Percentiles rank a stretch among this genome's conserved stretches.
phyloP scores from a whole-genome alignment of 2,888 invertebrate genomes.

The Zygothrica quintamaculata region DNA sequence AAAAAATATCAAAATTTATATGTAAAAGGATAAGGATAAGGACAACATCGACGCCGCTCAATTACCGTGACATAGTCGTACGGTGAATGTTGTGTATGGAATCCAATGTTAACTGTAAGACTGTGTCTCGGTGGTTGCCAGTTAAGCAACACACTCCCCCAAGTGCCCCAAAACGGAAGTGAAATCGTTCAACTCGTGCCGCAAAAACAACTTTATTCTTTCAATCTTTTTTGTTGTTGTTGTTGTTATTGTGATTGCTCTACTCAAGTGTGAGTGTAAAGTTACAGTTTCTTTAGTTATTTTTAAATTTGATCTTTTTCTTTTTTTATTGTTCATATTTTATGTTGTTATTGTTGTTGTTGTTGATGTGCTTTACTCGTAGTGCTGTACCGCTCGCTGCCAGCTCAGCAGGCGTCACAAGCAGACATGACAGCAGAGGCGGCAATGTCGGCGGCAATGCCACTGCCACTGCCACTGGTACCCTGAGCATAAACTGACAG shows the following conservation, averaged over 20 bases:
- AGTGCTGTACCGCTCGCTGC: slow-evolving; percentile 33
- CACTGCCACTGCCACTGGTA: slow-evolving; percentile 21
- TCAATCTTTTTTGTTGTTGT: slow-evolving; percentile 34
- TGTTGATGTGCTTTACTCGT: slow-evolving; percentile 2
- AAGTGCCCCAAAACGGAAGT: slow-evolving; percentile 1
- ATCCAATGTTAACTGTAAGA: slow-evolving; percentile 86
- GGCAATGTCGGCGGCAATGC: slow-evolving; percentile 5
- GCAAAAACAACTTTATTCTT: no score
- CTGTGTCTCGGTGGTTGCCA: slow-evolving; percentile 84
- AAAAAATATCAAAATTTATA: neutral
- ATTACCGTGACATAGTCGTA: slow-evolving; percentile 85
- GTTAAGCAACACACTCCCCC: slow-evolving; percentile 59
- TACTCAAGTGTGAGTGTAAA: slow-evolving; percentile 2
- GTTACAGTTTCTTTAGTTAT: neutral
- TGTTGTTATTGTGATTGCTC: slow-evolving; percentile 29
- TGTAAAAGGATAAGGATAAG: slow-evolving; percentile 3
- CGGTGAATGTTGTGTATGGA: slow-evolving; percentile 85
- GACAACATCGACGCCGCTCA: slow-evolving; percentile 63
- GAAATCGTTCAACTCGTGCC: no score
- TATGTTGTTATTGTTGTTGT: slow-evolving; percentile 6
- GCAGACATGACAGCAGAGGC: slow-evolving; percentile 51
- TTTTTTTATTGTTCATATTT: slow-evolving; percentile 12
- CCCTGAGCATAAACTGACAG: slow-evolving; percentile 66
- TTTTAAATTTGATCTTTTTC: slow-evolving; percentile 14
- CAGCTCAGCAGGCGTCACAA: slow-evolving; percentile 66